Conservation (phyloP, 2,888 invertebrate genomes). For the Metopia argyrocephala region DNA sequence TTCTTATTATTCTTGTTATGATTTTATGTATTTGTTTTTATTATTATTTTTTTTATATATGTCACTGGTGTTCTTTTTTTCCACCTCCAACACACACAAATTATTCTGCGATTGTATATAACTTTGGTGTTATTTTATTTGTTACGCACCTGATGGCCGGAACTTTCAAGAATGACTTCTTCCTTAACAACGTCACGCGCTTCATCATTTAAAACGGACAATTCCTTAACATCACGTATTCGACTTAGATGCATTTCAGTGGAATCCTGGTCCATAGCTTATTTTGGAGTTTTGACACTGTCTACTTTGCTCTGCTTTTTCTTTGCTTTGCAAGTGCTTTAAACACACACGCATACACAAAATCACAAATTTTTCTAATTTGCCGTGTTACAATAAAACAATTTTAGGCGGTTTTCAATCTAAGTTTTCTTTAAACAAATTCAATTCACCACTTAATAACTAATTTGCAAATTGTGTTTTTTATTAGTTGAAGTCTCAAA, state of each 20-base stretch:
- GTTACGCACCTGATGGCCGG: conserved; percentile 68
- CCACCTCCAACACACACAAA: neutral
- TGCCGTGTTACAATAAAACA: conserved; percentile 51
- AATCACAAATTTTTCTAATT: conserved; percentile 59
- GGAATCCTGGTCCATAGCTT: conserved; percentile 76
- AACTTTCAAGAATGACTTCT: conserved; percentile 75
- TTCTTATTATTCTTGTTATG: conserved; percentile 4
- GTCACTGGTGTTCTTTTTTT: conserved; percentile 4
- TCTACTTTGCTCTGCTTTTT: conserved; percentile 61
- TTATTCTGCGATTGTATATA: conserved; percentile 20
- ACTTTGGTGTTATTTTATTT: conserved; percentile 35
- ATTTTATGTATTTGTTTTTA: conserved; percentile 25
- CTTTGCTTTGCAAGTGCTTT: conserved; percentile 50
- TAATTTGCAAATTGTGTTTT: conserved; percentile 58
- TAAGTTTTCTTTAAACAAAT: conserved; percentile 31
- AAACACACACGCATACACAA: conserved; percentile 57
- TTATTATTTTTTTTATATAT: conserved; percentile 1
- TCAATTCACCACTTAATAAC: conserved; percentile 47
- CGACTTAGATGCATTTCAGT: conserved; percentile 75
- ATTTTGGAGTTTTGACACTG: conserved; percentile 56
- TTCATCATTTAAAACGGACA: conserved; percentile 72
- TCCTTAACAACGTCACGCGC: conserved; percentile 75
- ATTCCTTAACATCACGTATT: conserved; percentile 75
- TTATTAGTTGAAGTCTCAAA: conserved; percentile 58
- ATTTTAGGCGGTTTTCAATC: conserved; percentile 61